Conservation (phyloP, 2,888 invertebrate species). For the Monoplex corrugatus region DNA sequence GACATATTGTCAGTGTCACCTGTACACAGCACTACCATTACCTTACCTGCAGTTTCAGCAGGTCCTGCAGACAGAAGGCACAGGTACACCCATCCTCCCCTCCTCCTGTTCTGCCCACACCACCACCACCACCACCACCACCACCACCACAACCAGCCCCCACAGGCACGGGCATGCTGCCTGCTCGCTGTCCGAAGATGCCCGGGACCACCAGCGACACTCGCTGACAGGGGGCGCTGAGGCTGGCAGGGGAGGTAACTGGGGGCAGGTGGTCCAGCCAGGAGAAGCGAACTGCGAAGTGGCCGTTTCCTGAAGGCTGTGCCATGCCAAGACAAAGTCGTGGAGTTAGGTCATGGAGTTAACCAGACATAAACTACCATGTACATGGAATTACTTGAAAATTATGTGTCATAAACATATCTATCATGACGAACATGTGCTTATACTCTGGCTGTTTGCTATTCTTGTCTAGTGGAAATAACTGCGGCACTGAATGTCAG, state of each 20-base stretch:
- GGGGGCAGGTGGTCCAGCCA: constrained; percentile 76
- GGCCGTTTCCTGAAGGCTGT: constrained; percentile 70
- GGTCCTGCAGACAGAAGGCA: constrained; percentile 48
- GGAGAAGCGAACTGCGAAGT: constrained; percentile 70
- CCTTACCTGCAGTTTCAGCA: constrained; percentile 75
- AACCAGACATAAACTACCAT: no score
- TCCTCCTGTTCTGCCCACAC: not conserved
- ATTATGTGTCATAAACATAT: no score
- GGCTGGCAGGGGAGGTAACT: constrained; percentile 64
- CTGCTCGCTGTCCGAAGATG: not conserved
- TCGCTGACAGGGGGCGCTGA: constrained; percentile 64
- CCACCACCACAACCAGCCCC: no score
- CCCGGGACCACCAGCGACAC: constrained; percentile 48
- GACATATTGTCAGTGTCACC: no score
- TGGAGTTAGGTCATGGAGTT: no score
- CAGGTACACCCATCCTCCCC: constrained; percentile 45
- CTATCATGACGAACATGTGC: no score
- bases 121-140: not conserved
- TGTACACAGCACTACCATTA: not conserved
- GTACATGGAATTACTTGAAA: no score
- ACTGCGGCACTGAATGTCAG: no score
- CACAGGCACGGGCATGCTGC: constrained; percentile 48
- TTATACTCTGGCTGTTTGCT: no score
- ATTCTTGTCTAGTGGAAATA: no score
- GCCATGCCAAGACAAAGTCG: no score